Evolutionary conservation across 2,113 vertebrate species (phyloP).

Genomic region (Cololabis saira): DNA sequence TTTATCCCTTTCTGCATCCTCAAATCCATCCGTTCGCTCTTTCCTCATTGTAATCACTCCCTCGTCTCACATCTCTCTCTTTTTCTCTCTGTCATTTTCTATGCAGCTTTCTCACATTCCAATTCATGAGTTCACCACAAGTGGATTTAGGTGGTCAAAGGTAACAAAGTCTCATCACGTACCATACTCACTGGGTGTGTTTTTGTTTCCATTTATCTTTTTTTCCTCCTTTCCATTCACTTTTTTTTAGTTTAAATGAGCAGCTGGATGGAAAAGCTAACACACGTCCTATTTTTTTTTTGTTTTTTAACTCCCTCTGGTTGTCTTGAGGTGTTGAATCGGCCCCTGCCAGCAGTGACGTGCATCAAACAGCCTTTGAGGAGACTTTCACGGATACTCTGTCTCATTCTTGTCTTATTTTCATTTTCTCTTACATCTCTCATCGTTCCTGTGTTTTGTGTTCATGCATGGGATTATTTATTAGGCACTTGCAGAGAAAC

Average conservation of each 20-base stretch:
- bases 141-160: slow-evolving; percentile 79
- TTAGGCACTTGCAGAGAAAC: background rate
- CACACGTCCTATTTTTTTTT: slow-evolving; percentile 1
- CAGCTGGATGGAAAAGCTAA: background rate
- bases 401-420: slow-evolving; percentile 1
- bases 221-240: background rate
- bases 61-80: slow-evolving; percentile 32
- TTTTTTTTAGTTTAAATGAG: slow-evolving; percentile 2
- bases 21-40: background rate
- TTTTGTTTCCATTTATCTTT: background rate
- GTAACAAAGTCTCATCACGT: slow-evolving; percentile 61
- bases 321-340: background rate
- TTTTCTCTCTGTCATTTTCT: slow-evolving; percentile 44
- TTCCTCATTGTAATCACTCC: slow-evolving; percentile 7
- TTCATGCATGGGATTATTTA: slow-evolving; percentile 9
- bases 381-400: background rate
- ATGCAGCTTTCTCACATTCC: slow-evolving; percentile 71
- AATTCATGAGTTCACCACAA: slow-evolving; percentile 72
- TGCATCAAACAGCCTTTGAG: background rate
- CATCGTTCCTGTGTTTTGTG: background rate
- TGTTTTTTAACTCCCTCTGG: background rate
- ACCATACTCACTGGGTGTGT: slow-evolving; percentile 1
- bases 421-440: slow-evolving; percentile 7
- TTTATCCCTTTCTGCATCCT: background rate
- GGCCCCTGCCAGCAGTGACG: background rate